Evolutionary conservation across 2,113 vertebrate genomes (phyloP).

Genomic region (Vimba vimba): DNA sequence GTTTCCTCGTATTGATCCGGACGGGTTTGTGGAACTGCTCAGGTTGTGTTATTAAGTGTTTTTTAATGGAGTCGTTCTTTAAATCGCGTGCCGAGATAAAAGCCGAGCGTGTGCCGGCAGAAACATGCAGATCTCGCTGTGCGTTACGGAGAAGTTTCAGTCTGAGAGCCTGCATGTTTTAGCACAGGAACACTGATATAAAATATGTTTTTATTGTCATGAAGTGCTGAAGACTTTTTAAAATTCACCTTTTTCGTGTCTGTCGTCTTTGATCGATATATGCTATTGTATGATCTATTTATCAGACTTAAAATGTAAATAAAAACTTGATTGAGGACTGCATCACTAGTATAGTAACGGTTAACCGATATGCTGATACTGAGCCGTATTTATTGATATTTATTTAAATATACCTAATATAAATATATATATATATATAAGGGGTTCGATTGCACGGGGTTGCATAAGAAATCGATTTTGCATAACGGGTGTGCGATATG

Average conservation of each 20-base stretch:
- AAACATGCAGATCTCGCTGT: conserved; percentile 13
- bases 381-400: too few relatives aligned
- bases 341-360: too few relatives aligned
- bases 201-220: background rate
- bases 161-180: background rate
- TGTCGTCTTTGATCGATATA: too few relatives aligned
- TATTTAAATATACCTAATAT: too few relatives aligned
- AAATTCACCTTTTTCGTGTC: background rate
- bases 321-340: too few relatives aligned
- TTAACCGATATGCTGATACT: too few relatives aligned
- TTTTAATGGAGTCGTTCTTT: conserved; percentile 64
- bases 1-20: conserved; percentile 58
- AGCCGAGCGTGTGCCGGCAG: background rate
- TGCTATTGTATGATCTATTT: too few relatives aligned
- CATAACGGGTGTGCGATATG: too few relatives aligned
- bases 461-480: too few relatives aligned
- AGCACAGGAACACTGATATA: background rate
- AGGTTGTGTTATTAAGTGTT: conserved; percentile 63
- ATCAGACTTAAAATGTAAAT: too few relatives aligned
- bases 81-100: conserved; percentile 47
- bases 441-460: too few relatives aligned
- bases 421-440: too few relatives aligned
- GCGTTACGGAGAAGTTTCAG: background rate
- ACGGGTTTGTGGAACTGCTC: conserved; percentile 59
- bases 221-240: background rate